phyloP scores from a whole-genome alignment of 1,140 invertebrate genomes.

The Brachionus manjavacas region DNA sequence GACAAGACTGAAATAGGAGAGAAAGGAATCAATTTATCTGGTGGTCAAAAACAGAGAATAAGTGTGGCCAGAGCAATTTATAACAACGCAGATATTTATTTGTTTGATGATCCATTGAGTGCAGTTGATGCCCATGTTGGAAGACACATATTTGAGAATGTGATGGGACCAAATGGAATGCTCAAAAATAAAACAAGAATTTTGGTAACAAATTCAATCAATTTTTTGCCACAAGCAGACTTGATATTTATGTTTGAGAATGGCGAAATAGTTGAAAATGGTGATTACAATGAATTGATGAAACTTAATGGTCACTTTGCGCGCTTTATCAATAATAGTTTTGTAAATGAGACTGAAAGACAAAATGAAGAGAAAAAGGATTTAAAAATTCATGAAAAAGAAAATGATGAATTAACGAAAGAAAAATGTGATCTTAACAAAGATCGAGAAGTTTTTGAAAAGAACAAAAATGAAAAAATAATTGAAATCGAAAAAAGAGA shows the following conservation, averaged over 20 bases:
- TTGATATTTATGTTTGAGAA: constrained; percentile 37
- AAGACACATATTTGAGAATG: constrained; percentile 52
- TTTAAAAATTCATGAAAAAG: not conserved
- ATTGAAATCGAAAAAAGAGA: constrained; percentile 39
- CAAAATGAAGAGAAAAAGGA: not conserved
- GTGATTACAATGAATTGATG: constrained; percentile 30
- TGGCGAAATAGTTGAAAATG: constrained; percentile 30
- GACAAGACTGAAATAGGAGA: constrained; percentile 45
- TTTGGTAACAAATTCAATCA: constrained; percentile 42
- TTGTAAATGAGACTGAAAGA: not conserved
- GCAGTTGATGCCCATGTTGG: constrained; percentile 60
- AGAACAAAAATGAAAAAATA: not conserved
- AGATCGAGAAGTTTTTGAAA: not conserved
- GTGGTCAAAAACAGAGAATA: constrained; percentile 52
- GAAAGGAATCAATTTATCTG: constrained; percentile 52
- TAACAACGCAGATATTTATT: constrained; percentile 57
- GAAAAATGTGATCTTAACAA: not conserved
- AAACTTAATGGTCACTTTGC: not conserved
- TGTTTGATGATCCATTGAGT: constrained; percentile 61
- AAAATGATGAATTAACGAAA: not conserved
- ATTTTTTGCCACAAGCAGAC: constrained; percentile 40
- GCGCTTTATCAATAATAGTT: not conserved
- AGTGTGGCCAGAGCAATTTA: constrained; percentile 50
- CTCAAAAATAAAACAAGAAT: constrained; percentile 46
- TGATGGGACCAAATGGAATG: constrained; percentile 54